Conservation (phyloP, 2,113 vertebrate species). For the Malurus elegans region DNA sequence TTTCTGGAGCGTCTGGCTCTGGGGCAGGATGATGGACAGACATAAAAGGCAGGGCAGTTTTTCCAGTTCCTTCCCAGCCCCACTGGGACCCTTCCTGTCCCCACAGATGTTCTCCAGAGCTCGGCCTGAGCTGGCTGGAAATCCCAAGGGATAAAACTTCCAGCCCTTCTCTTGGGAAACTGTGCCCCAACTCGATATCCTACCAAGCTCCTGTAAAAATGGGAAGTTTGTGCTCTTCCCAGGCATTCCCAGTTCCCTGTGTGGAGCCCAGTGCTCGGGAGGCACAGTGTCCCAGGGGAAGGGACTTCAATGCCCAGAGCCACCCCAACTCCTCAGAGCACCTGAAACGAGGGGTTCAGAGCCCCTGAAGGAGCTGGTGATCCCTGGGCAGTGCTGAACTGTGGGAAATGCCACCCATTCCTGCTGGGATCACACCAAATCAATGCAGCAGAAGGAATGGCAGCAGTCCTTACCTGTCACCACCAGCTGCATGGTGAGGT, state of each 20-base stretch:
- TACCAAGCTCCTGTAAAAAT: not conserved
- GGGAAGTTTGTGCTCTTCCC: not conserved
- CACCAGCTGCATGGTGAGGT: constrained; percentile 80
- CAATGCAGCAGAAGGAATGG: not conserved
- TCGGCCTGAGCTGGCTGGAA: not conserved
- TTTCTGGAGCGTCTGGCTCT: not conserved
- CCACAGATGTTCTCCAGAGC: constrained; percentile 1
- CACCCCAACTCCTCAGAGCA: not conserved
- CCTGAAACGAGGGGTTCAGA: not conserved
- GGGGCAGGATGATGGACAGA: constrained; percentile 29
- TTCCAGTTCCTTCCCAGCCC: not conserved
- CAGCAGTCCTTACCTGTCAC: constrained; percentile 75
- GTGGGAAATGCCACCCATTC: not conserved
- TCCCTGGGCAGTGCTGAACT: not conserved
- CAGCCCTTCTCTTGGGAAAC: not conserved
- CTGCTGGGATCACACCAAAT: not conserved
- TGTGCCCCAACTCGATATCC: not conserved
- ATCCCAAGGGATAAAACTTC: not conserved
- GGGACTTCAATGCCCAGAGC: not conserved
- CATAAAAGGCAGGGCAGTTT: constrained; percentile 1
- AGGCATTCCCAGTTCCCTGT: not conserved
- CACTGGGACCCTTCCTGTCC: constrained; percentile 8
- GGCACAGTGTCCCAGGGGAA: not conserved
- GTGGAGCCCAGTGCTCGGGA: not conserved
- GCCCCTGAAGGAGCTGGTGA: not conserved